Conservation (phyloP, 2,888 invertebrate species). For the Nymphalis urticae region DNA sequence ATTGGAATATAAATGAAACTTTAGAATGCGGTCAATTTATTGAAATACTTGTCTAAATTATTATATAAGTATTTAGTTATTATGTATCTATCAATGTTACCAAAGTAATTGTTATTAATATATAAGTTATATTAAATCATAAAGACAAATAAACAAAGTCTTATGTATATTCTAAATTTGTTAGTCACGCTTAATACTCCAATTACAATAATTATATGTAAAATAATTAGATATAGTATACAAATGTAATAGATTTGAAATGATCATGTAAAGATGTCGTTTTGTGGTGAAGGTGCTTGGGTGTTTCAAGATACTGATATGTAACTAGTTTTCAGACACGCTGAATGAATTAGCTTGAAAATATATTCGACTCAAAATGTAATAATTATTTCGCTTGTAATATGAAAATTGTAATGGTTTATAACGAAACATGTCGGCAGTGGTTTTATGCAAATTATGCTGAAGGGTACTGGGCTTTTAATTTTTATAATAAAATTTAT, state of each 20-base stretch:
- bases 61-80: not conserved
- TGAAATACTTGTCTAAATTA: no score
- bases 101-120: not conserved
- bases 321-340: no score
- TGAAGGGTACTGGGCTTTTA: not conserved
- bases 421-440: not conserved
- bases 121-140: not conserved
- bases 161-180: constrained; percentile 9
- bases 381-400: not conserved
- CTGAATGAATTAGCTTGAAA: not conserved
- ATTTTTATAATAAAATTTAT: no score
- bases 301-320: no score
- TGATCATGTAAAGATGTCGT: not conserved
- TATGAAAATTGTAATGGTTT: not conserved
- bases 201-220: not conserved
- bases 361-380: not conserved
- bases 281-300: not conserved
- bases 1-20: not conserved
- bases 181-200: not conserved
- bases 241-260: not conserved
- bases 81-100: not conserved
- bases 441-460: not conserved
- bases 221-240: not conserved
- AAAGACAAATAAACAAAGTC: not conserved
- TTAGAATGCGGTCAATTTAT: constrained; percentile 20